Conservation (phyloP, 2,888 invertebrate genomes). For the Hypercompe scribonia region DNA sequence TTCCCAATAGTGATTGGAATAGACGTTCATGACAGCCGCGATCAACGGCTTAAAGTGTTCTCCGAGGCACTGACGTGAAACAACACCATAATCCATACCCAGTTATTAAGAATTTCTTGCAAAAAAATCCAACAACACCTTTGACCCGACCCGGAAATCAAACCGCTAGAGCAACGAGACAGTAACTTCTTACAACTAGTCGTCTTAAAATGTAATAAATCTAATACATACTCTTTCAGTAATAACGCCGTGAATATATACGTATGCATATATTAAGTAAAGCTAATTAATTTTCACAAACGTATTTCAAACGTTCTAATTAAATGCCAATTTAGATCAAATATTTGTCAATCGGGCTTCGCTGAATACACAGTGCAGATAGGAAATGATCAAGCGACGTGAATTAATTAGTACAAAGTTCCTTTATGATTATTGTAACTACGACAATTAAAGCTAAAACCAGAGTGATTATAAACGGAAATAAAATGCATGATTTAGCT, state of each 20-base stretch:
- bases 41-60: no score
- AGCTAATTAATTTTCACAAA: neutral
- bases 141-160: no score
- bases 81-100: no score
- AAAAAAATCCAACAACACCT: no score
- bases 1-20: no score
- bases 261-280: neutral
- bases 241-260: neutral
- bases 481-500: slow-evolving; percentile 43
- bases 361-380: neutral
- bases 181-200: neutral
- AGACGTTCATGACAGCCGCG: no score
- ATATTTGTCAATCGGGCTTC: neutral
- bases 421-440: neutral
- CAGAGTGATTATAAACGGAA: slow-evolving; percentile 30
- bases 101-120: no score
- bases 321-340: neutral
- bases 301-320: neutral
- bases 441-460: slow-evolving; percentile 21
- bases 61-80: no score
- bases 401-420: neutral
- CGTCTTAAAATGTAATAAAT: no score
- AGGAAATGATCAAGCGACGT: neutral
- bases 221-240: neutral
- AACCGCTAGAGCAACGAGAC: no score